Conservation (phyloP, 2,797 vertebrate genomes). For the Columba guinea region DNA sequence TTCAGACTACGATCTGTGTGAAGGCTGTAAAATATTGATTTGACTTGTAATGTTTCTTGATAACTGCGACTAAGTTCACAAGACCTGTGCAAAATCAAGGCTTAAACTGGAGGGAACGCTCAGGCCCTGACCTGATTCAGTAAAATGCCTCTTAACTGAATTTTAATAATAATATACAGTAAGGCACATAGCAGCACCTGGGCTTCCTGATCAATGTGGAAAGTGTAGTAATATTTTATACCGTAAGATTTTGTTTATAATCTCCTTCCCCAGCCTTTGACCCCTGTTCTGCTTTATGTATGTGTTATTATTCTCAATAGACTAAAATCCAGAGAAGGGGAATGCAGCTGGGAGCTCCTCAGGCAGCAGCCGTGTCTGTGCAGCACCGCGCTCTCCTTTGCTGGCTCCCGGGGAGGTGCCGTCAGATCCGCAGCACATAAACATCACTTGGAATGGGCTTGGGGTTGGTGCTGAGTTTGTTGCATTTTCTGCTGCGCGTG, state of each 20-base stretch:
- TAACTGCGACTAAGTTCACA: conserved; percentile 1
- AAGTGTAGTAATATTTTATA: not conserved
- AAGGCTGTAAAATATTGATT: conserved; percentile 48
- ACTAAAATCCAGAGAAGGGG: not conserved
- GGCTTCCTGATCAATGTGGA: not conserved
- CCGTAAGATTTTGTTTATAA: not conserved
- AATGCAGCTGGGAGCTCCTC: not conserved
- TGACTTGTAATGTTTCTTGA: conserved; percentile 13
- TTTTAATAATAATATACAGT: conserved; percentile 1
- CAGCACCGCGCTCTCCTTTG: rapidly evolving
- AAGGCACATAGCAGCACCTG: not conserved
- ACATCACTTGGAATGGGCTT: not conserved
- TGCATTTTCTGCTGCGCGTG: rapidly evolving
- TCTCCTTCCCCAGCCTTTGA: not conserved
- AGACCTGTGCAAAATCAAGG: not conserved
- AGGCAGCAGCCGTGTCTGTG: not conserved
- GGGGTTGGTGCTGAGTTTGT: not conserved
- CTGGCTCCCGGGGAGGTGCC: not conserved
- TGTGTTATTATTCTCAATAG: not conserved
- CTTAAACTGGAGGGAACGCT: not conserved
- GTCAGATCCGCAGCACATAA: rapidly evolving
- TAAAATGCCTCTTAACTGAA: conserved; percentile 17
- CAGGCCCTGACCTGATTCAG: not conserved
- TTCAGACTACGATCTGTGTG: not conserved
- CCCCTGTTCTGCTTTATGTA: not conserved